phyloP scores from a whole-genome alignment of 2,888 invertebrate genomes.

The Linhomoeus sp. region DNA sequence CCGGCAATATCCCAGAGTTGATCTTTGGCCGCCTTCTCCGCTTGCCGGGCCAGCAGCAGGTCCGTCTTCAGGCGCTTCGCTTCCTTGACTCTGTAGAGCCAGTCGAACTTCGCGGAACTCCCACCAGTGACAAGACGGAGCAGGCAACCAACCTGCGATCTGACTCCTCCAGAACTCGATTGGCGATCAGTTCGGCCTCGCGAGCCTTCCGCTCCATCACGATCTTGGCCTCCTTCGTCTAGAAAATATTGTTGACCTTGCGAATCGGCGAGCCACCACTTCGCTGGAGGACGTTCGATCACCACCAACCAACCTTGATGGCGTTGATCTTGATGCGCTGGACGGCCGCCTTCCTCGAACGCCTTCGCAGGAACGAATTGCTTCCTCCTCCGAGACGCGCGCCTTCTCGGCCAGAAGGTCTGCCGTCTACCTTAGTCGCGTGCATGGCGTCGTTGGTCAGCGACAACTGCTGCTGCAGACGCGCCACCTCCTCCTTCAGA shows the following conservation, averaged over 20 bases:
- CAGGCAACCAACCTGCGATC: slow-evolving; percentile 45
- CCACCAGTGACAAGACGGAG: no score
- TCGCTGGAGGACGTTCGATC: no score
- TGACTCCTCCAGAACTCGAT: slow-evolving; percentile 68
- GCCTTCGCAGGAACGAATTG: slow-evolving; percentile 70
- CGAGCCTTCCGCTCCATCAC: slow-evolving; percentile 74
- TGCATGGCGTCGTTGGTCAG: slow-evolving; percentile 47
- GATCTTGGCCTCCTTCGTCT: slow-evolving; percentile 76
- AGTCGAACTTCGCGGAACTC: no score
- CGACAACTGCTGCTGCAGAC: slow-evolving; percentile 76
- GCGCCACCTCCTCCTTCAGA: slow-evolving; percentile 65
- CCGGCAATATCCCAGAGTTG: slow-evolving; percentile 45
- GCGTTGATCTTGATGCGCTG: slow-evolving; percentile 45
- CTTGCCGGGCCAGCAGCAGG: slow-evolving; percentile 56
- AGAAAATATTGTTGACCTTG: slow-evolving; percentile 3
- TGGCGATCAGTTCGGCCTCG: slow-evolving; percentile 76
- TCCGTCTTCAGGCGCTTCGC: slow-evolving; percentile 68
- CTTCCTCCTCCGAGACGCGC: slow-evolving; percentile 83
- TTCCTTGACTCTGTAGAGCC: slow-evolving; percentile 48
- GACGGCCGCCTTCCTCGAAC: slow-evolving; percentile 69
- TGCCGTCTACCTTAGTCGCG: slow-evolving; percentile 85
- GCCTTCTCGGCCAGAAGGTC: slow-evolving; percentile 89
- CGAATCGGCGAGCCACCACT: slow-evolving; percentile 5
- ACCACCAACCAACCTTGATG: slow-evolving; percentile 30
- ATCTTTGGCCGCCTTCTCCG: slow-evolving; percentile 80